A percentile compares a stretch with the other conserved stretches of the same genome.
Evolutionary conservation across 1,140 invertebrate species (phyloP).

Genomic region (Drosophila sp.): DNA sequence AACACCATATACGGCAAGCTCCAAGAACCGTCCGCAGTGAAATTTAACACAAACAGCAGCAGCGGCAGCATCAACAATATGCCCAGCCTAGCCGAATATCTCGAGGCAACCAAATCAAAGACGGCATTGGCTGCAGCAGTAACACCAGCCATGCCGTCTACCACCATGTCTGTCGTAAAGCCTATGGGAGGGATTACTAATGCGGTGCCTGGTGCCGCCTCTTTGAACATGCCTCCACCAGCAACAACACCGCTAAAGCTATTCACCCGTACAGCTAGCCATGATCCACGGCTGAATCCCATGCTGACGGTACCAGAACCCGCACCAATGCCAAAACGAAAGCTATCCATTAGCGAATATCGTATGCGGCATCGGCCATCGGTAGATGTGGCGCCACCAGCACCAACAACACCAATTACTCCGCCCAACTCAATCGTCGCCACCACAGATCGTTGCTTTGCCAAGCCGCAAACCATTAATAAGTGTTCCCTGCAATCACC

Average conservation of each 20-base stretch:
- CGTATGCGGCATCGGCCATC: constrained; percentile 75
- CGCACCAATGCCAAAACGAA: constrained; percentile 76
- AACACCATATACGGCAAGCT: constrained; percentile 80
- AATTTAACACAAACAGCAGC: constrained; percentile 1
- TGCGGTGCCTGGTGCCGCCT: not conserved
- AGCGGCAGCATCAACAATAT: constrained; percentile 39
- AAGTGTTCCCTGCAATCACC: constrained; percentile 71
- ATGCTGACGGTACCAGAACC: constrained; percentile 74
- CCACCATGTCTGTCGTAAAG: not conserved
- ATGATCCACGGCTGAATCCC: constrained; percentile 80
- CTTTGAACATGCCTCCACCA: constrained; percentile 54
- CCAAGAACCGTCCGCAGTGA: constrained; percentile 43
- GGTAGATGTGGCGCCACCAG: constrained; percentile 59
- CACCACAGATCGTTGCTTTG: constrained; percentile 48
- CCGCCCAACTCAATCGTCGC: constrained; percentile 13
- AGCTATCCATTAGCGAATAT: constrained; percentile 82
- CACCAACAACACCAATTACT: constrained; percentile 47
- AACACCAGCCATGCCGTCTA: not conserved
- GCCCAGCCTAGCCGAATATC: constrained; percentile 63
- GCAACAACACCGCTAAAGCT: constrained; percentile 62
- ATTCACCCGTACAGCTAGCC: constrained; percentile 74
- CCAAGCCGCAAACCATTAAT: constrained; percentile 68
- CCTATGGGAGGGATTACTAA: not conserved
- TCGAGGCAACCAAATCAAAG: constrained; percentile 60
- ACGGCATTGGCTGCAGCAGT: constrained; percentile 5